These are phyloP conservation scores for Acipenser oxyrinchus DNA, from an alignment of 2,797 vertebrate genomes.

Conservation along the genomic window DNA sequence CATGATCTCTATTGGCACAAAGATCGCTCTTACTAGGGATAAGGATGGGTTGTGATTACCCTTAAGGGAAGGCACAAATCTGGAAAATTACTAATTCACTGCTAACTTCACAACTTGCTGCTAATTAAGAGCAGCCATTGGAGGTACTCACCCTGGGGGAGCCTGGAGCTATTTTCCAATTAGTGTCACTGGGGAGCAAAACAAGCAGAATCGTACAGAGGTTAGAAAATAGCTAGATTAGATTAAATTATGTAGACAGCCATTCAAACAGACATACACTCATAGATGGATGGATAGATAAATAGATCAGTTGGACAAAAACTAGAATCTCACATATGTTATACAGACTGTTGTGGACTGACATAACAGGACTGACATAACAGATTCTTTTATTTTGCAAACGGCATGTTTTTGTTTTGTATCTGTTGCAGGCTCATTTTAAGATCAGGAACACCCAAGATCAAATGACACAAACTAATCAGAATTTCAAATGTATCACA, in stretches of 20 bases:
- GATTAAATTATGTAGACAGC: constrained; percentile 62
- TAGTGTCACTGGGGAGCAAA: constrained; percentile 65
- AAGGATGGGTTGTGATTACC: background rate
- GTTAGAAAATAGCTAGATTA: constrained; percentile 28
- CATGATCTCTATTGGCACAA: constrained; percentile 1
- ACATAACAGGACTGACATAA: no score
- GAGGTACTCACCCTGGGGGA: constrained; percentile 51
- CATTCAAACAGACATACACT: constrained; percentile 56
- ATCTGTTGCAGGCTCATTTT: no score
- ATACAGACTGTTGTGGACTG: no score
- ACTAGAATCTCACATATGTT: constrained; percentile 23
- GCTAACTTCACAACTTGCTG: constrained; percentile 53
- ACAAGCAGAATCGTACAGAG: constrained; percentile 44
- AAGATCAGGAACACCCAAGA: no score
- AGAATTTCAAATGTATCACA: no score
- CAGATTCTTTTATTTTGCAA: no score
- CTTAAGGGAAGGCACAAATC: constrained; percentile 15
- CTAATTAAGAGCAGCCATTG: constrained; percentile 58
- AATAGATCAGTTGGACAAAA: constrained; percentile 11
- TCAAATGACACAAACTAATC: no score
- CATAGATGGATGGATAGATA: constrained; percentile 47
- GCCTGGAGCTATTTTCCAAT: constrained; percentile 64
- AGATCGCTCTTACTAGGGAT: background rate
- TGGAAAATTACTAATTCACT: constrained; percentile 23
- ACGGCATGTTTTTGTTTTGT: no score